Evolutionary conservation across 2,797 vertebrate species (phyloP), one percentile per base, ranked within the genome.

Genomic region (Synanceia verrucosa): DNA sequence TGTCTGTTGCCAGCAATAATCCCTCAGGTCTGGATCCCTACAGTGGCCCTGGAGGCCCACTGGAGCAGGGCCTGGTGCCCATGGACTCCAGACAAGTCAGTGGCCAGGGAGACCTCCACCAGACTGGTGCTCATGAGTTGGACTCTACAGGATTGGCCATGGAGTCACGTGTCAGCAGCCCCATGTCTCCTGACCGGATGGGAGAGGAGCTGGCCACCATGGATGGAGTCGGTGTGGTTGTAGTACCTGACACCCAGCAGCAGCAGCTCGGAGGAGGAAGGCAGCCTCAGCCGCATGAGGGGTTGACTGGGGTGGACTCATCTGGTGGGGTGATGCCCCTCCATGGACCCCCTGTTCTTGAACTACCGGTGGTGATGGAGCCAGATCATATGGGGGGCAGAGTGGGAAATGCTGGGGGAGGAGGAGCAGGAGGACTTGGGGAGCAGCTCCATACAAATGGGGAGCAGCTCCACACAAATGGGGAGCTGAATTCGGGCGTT

Each of bases 361-460:
- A 99, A 83, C 95, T 99, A 29, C 96, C 97, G 0, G 97, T 97
- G 2, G 97, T 97, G 76, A 97, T 99, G 96, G 98, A 99, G 52
- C 89, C 95, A 0, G 95, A 98, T 67, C 97, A 97, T 59, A 95
- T 99, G 48, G 93, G 92, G 0, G 92, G 92, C 0, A 90, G 95
- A 19, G 96, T 97, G 7, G 93, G 89, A 16, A 81, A 67, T 14
- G 34, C 81, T 1, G 90, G 89, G 11, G 87, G 73, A 3, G 91
- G 84, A 12, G 92, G 86, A 63, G 81, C 83, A 1, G 89, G 91
- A 0, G 85, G 87, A 28, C 84, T 94, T 4, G 89, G 90, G 50
- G 93, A 94, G 65, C 90, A 91, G 73, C 85, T 94, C 29, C 94
- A 95, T 88, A 87, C 92, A 55, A 94, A 61, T 0, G 96, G 95